Conservation (phyloP, 2,797 vertebrate genomes). For the Pelodytes ibericus region DNA sequence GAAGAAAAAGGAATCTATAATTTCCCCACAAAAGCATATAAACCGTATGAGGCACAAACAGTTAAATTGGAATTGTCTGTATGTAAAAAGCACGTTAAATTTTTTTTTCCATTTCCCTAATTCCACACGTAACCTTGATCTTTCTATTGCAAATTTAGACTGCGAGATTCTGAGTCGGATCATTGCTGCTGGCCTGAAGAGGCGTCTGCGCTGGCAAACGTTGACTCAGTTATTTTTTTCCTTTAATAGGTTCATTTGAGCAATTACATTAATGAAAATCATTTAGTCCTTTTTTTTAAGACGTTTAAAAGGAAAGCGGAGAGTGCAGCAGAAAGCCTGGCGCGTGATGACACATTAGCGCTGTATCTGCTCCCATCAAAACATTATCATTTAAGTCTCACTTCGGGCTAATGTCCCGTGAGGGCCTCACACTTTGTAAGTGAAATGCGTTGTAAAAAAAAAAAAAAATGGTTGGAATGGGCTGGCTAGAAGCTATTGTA, state of each 20-base stretch:
- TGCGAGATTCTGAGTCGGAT: not conserved
- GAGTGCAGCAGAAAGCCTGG: slow-evolving; percentile 60
- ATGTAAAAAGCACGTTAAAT: too few species aligned
- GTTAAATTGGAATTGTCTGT: too few species aligned
- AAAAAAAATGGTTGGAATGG: slow-evolving; percentile 83
- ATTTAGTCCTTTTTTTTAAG: slow-evolving; percentile 61
- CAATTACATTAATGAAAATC: slow-evolving; percentile 24
- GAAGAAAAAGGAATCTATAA: too few species aligned
- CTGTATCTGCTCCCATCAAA: slow-evolving; percentile 71
- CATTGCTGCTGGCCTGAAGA: not conserved
- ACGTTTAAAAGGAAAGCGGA: slow-evolving; percentile 69
- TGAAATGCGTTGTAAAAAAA: slow-evolving; percentile 92
- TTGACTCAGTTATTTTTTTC: slow-evolving; percentile 42
- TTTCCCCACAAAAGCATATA: too few species aligned
- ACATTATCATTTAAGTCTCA: slow-evolving; percentile 74
- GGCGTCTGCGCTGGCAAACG: not conserved
- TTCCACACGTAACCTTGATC: too few species aligned
- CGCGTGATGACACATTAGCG: slow-evolving; percentile 69
- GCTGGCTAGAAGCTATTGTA: slow-evolving; percentile 79
- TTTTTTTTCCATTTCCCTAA: too few species aligned
- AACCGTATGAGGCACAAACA: too few species aligned
- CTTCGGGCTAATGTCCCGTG: slow-evolving; percentile 67
- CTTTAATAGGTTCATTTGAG: slow-evolving; percentile 59
- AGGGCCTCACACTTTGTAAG: slow-evolving; percentile 76
- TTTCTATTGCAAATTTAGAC: not conserved